Percentiles rank a stretch among this genome's conserved stretches.
Conservation (phyloP, 2,888 invertebrate species). For the Hydropsyche betteni region DNA sequence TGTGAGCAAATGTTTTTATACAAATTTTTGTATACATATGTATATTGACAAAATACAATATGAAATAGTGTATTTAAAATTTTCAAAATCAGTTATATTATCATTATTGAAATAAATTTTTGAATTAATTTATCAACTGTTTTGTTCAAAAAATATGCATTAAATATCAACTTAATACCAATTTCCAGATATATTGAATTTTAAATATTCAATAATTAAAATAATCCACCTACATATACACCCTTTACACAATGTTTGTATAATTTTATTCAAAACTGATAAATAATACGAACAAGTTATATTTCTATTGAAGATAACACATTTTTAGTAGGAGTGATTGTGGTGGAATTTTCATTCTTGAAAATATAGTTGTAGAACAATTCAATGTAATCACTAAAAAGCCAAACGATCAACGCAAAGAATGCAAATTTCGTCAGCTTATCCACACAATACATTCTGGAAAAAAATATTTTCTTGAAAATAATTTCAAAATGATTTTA, state of each 20-base stretch:
- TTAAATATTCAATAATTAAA: background rate
- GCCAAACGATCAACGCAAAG: conserved; percentile 71
- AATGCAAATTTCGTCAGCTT: conserved; percentile 75
- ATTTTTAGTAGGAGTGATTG: conserved; percentile 34
- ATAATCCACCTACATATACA: background rate
- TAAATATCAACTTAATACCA: no score
- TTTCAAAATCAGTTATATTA: background rate
- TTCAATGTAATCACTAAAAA: conserved; percentile 59
- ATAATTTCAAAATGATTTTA: conserved; percentile 29
- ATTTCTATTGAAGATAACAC: conserved; percentile 38
- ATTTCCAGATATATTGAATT: no score
- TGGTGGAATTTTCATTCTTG: conserved; percentile 37
- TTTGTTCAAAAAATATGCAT: no score
- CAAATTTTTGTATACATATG: conserved; percentile 11
- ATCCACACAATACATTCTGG: conserved; percentile 90
- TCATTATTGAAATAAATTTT: no score
- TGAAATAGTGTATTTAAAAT: background rate
- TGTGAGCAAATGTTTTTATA: no score
- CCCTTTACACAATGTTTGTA: background rate
- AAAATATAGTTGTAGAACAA: conserved; percentile 54
- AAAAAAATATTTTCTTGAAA: conserved; percentile 55
- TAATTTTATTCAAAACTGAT: background rate
- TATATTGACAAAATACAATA: background rate
- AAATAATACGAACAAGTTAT: background rate
- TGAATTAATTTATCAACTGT: no score